Evolutionary conservation across 2,888 invertebrate genomes (phyloP).

Genomic region (Ophion ellenae): DNA sequence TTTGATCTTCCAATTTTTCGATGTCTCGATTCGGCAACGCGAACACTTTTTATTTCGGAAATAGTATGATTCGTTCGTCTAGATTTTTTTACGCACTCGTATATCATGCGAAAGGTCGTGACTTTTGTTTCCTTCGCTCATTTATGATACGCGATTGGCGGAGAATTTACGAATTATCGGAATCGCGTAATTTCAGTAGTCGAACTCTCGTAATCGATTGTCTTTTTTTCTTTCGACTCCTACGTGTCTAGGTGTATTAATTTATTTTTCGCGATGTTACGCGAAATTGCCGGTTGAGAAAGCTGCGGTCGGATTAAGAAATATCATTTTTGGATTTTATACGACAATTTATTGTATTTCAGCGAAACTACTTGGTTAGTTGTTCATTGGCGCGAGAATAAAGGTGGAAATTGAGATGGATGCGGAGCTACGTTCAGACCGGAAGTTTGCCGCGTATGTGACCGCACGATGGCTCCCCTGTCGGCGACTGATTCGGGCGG

Average conservation of each 20-base stretch:
- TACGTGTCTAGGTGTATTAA: not conserved
- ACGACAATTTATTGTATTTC: not conserved
- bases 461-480: not conserved
- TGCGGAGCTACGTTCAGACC: not conserved
- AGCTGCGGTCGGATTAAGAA: constrained; percentile 14
- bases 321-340: not conserved
- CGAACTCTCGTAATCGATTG: constrained; percentile 35
- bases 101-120: not conserved
- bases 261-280: constrained; percentile 3
- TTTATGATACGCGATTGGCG: not conserved
- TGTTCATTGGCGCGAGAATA: not conserved
- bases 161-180: constrained; percentile 8
- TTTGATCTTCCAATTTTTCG: constrained; percentile 35
- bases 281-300: constrained; percentile 19
- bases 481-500: not conserved
- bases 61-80: not conserved
- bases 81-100: not conserved
- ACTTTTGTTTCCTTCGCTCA: not conserved
- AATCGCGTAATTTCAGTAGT: not conserved
- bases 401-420: not conserved
- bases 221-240: not conserved
- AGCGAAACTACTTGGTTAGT: not conserved
- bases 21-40: constrained; percentile 35
- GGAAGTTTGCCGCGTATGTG: not conserved
- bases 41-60: constrained; percentile 1